Conservation (phyloP, 1,140 invertebrate species). For the Panagrolaimus sp. region DNA sequence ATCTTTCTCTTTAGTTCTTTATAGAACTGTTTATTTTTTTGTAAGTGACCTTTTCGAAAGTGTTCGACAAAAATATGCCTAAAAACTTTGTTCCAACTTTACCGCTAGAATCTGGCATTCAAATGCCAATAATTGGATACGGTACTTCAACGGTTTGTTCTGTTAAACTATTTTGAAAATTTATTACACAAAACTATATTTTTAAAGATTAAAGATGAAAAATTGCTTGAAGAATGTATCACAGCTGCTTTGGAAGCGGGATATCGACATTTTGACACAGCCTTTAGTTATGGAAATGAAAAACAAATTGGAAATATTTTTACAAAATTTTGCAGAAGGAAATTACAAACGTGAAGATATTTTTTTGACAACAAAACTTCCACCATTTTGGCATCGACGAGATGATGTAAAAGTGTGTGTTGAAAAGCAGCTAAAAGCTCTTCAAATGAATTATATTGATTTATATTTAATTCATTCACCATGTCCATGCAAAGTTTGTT, state of each 20-base stretch:
- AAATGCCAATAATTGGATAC: too few species aligned
- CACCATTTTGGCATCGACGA: neutral
- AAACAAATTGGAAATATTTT: conserved; percentile 70
- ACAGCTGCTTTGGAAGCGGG: conserved; percentile 66
- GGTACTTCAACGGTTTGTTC: too few species aligned
- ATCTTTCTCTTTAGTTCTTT: too few species aligned
- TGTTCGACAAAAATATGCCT: too few species aligned
- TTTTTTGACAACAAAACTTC: conserved; percentile 70
- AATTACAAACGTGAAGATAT: conserved; percentile 68
- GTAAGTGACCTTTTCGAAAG: too few species aligned
- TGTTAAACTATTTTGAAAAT: too few species aligned
- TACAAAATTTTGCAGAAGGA: conserved; percentile 67
- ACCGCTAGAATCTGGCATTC: too few species aligned
- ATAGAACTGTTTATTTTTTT: too few species aligned
- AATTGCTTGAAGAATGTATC: conserved; percentile 65
- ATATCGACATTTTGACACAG: conserved; percentile 75
- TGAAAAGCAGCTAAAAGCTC: conserved; percentile 22
- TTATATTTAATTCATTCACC: conserved; percentile 28
- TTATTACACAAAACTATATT: too few species aligned
- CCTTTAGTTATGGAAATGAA: conserved; percentile 72
- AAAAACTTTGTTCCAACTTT: too few species aligned
- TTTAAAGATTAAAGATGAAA: neutral
- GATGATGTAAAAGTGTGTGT: conserved; percentile 11
- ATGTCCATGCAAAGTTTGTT: neutral
- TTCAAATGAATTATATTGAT: conserved; percentile 32